Evolutionary conservation across 1,140 invertebrate species (phyloP).

Genomic region (Sarcophaga bullata): DNA sequence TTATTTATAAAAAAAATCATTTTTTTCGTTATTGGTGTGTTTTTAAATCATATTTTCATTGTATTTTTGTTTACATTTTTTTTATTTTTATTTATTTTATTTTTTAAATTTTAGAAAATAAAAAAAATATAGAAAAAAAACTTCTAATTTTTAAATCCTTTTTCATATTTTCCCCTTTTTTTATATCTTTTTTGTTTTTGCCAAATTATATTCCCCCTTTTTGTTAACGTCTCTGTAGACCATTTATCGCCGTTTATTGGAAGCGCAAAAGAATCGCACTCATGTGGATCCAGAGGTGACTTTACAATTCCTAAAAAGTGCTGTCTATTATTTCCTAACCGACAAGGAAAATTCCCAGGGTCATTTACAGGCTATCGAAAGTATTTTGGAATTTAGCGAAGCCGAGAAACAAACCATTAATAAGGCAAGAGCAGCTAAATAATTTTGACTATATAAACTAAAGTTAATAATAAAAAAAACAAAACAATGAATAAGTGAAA

Average conservation of each 20-base stretch:
- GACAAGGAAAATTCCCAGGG: conserved; percentile 86
- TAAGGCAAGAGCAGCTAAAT: conserved; percentile 69
- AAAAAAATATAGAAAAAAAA: not conserved
- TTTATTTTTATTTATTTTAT: not conserved
- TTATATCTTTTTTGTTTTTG: conserved; percentile 43
- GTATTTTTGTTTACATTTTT: not conserved
- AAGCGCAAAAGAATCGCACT: conserved; percentile 74
- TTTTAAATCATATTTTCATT: no score
- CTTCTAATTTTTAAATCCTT: conserved; percentile 6
- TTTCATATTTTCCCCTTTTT: conserved; percentile 21
- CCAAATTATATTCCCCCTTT: not conserved
- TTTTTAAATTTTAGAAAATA: not conserved
- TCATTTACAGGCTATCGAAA: conserved; percentile 86
- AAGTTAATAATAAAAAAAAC: not conserved
- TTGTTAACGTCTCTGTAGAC: conserved; percentile 70
- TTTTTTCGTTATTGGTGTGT: no score
- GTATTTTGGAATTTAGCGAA: conserved; percentile 83
- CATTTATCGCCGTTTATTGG: conserved; percentile 82
- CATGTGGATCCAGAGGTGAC: conserved; percentile 86
- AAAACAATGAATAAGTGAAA: not conserved
- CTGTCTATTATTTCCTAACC: conserved; percentile 89
- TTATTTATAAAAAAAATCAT: no score
- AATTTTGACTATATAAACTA: not conserved
- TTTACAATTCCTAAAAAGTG: conserved; percentile 87
- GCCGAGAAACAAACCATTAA: conserved; percentile 80